Conservation (phyloP, 2,797 vertebrate genomes). For the Aulostomus chinensis region DNA sequence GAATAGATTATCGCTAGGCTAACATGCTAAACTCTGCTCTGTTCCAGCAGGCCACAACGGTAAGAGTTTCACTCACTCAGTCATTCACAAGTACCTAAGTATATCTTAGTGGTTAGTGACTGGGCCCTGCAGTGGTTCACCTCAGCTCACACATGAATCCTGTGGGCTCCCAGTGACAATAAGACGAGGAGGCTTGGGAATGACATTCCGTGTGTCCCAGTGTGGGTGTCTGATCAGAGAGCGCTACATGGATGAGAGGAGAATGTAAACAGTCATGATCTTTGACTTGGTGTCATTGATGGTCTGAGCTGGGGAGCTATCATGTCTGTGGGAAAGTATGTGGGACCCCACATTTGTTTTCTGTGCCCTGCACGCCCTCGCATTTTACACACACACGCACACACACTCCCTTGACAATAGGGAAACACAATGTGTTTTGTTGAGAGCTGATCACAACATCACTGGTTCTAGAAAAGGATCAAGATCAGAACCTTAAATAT, state of each 20-base stretch:
- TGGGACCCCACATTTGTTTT: not conserved
- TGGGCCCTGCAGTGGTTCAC: constrained; percentile 64
- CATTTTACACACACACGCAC: constrained; percentile 4
- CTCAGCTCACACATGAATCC: constrained; percentile 67
- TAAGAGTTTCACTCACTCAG: constrained; percentile 67
- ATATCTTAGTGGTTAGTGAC: constrained; percentile 55
- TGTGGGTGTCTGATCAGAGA: constrained; percentile 52
- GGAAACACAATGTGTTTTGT: not conserved
- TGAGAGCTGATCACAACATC: not conserved
- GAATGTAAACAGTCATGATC: constrained; percentile 77
- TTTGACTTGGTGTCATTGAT: constrained; percentile 71
- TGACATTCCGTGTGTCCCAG: constrained; percentile 40
- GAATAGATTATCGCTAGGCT: constrained; percentile 67
- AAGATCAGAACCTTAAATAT: not conserved
- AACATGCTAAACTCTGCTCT: constrained; percentile 60
- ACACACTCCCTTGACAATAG: not conserved
- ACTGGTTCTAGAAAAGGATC: not conserved
- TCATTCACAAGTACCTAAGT: constrained; percentile 59
- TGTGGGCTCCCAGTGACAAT: constrained; percentile 54
- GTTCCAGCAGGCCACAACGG: constrained; percentile 38
- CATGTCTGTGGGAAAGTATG: constrained; percentile 51
- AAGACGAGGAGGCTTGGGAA: constrained; percentile 58
- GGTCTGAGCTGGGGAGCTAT: constrained; percentile 54
- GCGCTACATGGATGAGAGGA: constrained; percentile 62
- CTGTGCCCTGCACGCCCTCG: not conserved